Evolutionary conservation across 30 jellyfish, hydroid and myxozoan species (phyloP).

Genomic region (Catostylus mosaicus): DNA sequence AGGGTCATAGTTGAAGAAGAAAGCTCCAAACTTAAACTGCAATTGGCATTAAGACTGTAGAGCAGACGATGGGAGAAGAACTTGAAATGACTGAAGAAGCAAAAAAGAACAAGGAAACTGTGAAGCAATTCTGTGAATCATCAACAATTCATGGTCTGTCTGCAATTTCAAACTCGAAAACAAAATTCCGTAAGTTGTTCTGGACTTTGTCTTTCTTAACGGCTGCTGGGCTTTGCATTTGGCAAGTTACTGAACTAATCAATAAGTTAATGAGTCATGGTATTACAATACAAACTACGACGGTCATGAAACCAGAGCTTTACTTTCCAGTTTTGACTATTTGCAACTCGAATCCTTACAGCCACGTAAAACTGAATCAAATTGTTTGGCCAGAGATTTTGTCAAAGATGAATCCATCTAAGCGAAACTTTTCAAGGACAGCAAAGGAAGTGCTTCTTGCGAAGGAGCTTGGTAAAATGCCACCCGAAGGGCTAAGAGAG

Average conservation of each 20-base stretch:
- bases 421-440: not conserved
- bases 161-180: not conserved
- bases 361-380: not conserved
- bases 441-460: not conserved
- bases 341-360: not conserved
- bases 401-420: not conserved
- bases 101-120: not conserved
- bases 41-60: not conserved
- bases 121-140: not conserved
- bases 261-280: not conserved
- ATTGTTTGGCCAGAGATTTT: not conserved
- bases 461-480: not conserved
- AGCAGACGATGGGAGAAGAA: not conserved
- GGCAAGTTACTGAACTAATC: not conserved
- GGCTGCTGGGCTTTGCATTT: not conserved
- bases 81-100: not conserved
- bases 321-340: not conserved
- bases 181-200: not conserved
- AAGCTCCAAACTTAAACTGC: no score
- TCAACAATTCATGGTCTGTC: not conserved
- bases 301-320: not conserved
- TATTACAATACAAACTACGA: not conserved
- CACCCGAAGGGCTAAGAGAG: not conserved
- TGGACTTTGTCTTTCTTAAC: not conserved
- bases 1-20: no score